Conservation (phyloP, 2,113 vertebrate species). For the Abramis brama region DNA sequence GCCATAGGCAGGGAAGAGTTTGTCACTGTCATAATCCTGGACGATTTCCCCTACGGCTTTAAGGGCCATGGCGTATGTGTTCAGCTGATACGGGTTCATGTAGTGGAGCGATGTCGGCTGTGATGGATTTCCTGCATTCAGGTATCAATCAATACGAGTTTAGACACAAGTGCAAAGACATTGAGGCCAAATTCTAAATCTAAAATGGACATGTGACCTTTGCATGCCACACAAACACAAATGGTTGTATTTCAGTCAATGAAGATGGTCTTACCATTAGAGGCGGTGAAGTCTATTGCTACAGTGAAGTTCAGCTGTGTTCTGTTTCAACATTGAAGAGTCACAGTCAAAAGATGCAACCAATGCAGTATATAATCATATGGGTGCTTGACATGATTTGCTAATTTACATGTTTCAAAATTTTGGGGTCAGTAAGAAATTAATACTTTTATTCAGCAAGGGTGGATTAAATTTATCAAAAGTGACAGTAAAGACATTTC, state of each 20-base stretch:
- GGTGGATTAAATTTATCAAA: not conserved
- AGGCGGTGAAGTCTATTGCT: conserved; percentile 97
- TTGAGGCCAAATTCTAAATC: not conserved
- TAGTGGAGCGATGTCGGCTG: conserved; percentile 98
- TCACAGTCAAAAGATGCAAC: not conserved
- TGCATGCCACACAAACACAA: conserved; percentile 1
- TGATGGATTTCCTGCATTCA: conserved; percentile 85
- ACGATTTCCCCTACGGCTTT: conserved; percentile 98
- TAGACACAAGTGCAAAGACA: not conserved
- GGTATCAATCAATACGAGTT: not conserved
- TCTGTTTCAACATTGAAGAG: conserved; percentile 69
- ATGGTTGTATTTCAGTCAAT: not conserved
- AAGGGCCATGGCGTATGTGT: conserved; percentile 95
- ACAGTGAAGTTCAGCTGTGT: conserved; percentile 98
- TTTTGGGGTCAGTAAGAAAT: not conserved
- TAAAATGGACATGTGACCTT: not conserved
- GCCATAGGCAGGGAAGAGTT: conserved; percentile 96
- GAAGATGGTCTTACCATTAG: conserved; percentile 85
- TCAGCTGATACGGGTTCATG: conserved; percentile 97
- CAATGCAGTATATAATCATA: not conserved
- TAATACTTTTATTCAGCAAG: not conserved
- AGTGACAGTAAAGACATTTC: not conserved
- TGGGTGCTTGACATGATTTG: not conserved
- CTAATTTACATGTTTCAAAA: not conserved
- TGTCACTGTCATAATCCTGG: conserved; percentile 99